Evolutionary conservation across 2,888 invertebrate genomes (phyloP).

Genomic region (Drosophila melanosoma): DNA sequence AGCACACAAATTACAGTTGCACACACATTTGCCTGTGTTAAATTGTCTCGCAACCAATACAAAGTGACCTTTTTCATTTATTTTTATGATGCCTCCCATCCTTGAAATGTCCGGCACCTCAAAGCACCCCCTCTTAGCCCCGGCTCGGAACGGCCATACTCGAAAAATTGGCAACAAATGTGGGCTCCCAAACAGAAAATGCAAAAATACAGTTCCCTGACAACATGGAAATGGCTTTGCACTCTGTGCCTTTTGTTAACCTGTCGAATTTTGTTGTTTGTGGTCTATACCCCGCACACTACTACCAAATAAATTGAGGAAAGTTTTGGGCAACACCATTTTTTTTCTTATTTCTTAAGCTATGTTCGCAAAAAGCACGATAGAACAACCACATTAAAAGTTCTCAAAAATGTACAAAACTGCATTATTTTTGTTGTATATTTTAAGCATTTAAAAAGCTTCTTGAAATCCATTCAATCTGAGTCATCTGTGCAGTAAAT

Average conservation of each 20-base stretch:
- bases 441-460: background rate
- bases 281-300: conserved; percentile 2
- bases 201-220: conserved; percentile 28
- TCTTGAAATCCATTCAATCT: background rate
- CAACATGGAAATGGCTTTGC: conserved; percentile 21
- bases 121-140: conserved; percentile 7
- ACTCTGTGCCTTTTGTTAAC: conserved; percentile 25
- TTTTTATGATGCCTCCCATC: conserved; percentile 68
- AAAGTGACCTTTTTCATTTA: conserved; percentile 80
- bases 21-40: conserved; percentile 78
- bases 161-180: conserved; percentile 64
- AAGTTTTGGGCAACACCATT: conserved; percentile 3
- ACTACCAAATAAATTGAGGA: conserved; percentile 10
- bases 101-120: conserved; percentile 23
- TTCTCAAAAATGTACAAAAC: background rate
- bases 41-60: conserved; percentile 80
- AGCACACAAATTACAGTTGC: conserved; percentile 77
- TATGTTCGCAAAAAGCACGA: background rate
- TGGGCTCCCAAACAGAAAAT: conserved; percentile 31
- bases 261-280: conserved; percentile 18
- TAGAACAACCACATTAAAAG: background rate
- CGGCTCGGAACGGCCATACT: conserved; percentile 10
- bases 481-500: background rate
- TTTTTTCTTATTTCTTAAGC: background rate
- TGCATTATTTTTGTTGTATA: background rate